Conservation (phyloP, 2,113 vertebrate genomes). For the Balaeniceps rex region DNA sequence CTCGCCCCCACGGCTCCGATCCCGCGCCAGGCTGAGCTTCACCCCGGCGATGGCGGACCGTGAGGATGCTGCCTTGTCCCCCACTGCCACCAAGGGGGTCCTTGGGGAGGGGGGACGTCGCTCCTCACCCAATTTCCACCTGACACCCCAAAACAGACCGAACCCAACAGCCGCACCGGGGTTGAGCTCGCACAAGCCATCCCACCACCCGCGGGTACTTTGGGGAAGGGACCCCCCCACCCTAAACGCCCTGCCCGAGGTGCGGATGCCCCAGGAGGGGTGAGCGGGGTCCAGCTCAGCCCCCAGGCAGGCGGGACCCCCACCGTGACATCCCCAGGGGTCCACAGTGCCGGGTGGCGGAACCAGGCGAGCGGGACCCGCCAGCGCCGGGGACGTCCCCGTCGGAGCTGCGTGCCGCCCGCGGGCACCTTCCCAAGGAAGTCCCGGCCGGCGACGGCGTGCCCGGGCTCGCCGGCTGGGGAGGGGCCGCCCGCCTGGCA, state of each 20-base stretch:
- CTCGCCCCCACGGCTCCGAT: background rate
- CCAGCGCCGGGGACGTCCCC: background rate
- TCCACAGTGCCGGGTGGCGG: background rate
- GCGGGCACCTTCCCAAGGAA: constrained; percentile 52
- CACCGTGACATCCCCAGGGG: background rate
- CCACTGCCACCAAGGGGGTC: background rate
- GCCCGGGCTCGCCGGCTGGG: background rate
- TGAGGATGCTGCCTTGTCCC: background rate
- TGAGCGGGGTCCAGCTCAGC: background rate
- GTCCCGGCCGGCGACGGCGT: background rate
- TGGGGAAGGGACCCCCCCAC: background rate
- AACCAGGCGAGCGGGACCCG: constrained; percentile 9
- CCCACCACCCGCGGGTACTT: background rate
- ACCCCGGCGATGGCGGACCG: rapidly evolving
- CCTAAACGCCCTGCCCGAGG: background rate
- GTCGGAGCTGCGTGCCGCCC: background rate
- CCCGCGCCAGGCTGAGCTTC: background rate
- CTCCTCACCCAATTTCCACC: background rate
- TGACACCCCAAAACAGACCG: background rate
- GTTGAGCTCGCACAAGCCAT: background rate
- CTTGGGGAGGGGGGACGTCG: background rate
- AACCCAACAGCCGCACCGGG: background rate
- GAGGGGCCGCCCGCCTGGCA: background rate
- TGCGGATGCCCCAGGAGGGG: background rate
- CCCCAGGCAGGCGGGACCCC: background rate